Evolutionary conservation across 2,113 vertebrate genomes (phyloP).

Genomic region (Phyllopteryx taeniolatus): DNA sequence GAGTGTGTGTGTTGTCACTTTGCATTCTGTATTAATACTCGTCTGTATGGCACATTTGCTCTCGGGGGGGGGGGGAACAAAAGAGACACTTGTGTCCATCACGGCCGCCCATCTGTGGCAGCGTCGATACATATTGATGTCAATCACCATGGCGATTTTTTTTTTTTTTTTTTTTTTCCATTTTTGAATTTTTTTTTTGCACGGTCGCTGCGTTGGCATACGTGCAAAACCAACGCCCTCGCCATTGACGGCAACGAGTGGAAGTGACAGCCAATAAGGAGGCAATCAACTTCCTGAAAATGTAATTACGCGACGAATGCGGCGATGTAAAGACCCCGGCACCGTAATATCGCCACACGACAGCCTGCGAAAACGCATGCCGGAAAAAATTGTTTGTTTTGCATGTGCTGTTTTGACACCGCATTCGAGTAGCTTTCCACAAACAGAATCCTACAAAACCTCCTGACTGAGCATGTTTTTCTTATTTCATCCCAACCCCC

Average conservation of each 20-base stretch:
- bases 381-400: conserved; percentile 60
- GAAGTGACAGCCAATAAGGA: conserved; percentile 64
- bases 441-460: conserved; percentile 24
- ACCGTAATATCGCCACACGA: conserved; percentile 41
- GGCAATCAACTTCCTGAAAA: conserved; percentile 55
- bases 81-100: conserved; percentile 14
- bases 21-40: not conserved
- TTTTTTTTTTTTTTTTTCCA: conserved; percentile 17
- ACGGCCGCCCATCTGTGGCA: conserved; percentile 14
- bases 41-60: not conserved
- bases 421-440: conserved; percentile 10
- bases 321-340: conserved; percentile 54
- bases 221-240: conserved; percentile 13
- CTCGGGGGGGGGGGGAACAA: no score
- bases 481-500: not conserved
- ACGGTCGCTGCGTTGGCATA: conserved; percentile 53
- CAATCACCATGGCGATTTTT: conserved; percentile 62
- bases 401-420: conserved; percentile 1
- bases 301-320: conserved; percentile 66
- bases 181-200: conserved; percentile 24
- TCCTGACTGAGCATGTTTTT: not conserved
- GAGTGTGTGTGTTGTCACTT: conserved; percentile 27
- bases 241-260: conserved; percentile 38
- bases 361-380: conserved; percentile 47
- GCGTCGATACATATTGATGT: conserved; percentile 63